Evolutionary conservation across 1,140 invertebrate species (phyloP), one percentile per base, ranked within the genome.

Genomic region (Bombus affinis): DNA sequence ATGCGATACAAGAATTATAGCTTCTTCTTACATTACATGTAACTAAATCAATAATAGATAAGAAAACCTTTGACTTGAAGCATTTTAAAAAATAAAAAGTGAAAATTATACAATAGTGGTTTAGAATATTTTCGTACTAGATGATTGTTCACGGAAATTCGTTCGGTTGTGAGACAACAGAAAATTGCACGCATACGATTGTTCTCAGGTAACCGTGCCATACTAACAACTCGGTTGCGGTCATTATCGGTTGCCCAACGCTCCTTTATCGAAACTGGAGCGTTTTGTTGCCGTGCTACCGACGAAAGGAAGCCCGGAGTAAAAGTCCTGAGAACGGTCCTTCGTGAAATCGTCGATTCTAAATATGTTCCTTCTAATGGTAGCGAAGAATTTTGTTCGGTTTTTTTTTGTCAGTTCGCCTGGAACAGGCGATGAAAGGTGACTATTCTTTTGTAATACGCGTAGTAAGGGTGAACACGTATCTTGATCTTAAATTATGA

Each of bases 191-290:
- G 70, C 77, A 76, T 81, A 59, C 85, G 81, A 87, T 81, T 89
- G 87, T 84, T 80, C 62, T 75, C 47, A 76, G 42, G 72, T 89
- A 89, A 44, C 75, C n/a, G 53, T 71, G 44, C 73, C 62, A 72
- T 87, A 77, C 44, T 66, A 83, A 80, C 85, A 83, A 87, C 85
- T 87, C 76, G 68, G 75, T 53, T 73, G 79, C 74, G 86, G 80
- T 92, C 81, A 91, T 92, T 92, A 92, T 88, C 86, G 88, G 83
- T 92, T 91, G 89, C 86, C 39, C 87, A 92, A 92, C 88, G 66
- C 66, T 62, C 88, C 86, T 89, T 91, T 91, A 88, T 89, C 88
- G 86, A 91, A 92, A 92, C 88, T 85, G 59, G 90, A 90, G 72
- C 88, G 77, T 75, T 80, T 81, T 87, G 83, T 86, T 85, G 83